Conservation (phyloP, 92 coral and sea anemone species). For the Umimayanthus chanpuru region DNA sequence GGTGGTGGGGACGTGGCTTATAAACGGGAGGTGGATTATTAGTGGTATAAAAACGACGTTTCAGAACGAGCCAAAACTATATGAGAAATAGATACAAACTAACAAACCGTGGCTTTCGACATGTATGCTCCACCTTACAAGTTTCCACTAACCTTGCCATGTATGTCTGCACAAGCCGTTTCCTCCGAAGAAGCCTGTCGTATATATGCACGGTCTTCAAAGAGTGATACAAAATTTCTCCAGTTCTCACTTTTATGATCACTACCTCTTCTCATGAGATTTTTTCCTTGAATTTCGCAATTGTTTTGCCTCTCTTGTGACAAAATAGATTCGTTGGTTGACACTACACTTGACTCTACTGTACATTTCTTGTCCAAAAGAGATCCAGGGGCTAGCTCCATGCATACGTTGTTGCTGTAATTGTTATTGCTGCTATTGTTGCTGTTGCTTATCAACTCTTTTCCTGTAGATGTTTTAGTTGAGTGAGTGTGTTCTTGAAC, state of each 20-base stretch:
- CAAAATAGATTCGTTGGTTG: neutral
- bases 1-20: too few relatives aligned
- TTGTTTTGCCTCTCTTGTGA: neutral
- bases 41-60: too few relatives aligned
- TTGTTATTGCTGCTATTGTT: neutral
- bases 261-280: neutral
- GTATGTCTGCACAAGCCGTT: neutral
- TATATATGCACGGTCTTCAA: neutral
- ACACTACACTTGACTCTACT: neutral
- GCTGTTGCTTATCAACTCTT: neutral
- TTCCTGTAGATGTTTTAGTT: neutral
- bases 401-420: neutral
- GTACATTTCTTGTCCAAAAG: neutral
- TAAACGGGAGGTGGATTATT: too few relatives aligned
- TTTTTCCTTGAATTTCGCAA: neutral
- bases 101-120: too few relatives aligned
- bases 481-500: neutral
- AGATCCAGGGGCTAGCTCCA: neutral
- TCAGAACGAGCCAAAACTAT: too few relatives aligned
- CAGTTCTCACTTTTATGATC: neutral
- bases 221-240: neutral
- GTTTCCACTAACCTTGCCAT: slow-evolving; percentile 19
- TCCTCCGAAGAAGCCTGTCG: neutral
- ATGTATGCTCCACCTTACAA: too few relatives aligned
- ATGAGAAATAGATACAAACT: too few relatives aligned